A percentile compares a stretch with the other conserved stretches of the same genome.
Evolutionary conservation across 2,113 vertebrate species (phyloP).

Genomic region (Cyphomyrus discorhynchus): DNA sequence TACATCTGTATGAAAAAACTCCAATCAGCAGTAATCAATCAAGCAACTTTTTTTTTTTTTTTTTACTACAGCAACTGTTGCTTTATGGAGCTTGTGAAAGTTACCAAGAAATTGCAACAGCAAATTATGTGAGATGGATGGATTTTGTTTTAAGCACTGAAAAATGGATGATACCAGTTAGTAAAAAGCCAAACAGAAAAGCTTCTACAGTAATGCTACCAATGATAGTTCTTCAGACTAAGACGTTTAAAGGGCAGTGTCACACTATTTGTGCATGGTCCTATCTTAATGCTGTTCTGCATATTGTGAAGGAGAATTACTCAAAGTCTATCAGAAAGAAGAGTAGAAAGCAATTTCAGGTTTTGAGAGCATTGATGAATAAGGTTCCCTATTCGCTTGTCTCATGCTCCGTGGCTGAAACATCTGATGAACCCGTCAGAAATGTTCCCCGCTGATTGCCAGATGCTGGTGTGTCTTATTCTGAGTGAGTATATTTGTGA

Average conservation of each 20-base stretch:
- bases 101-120: neutral
- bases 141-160: neutral
- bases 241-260: neutral
- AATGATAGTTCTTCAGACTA: neutral
- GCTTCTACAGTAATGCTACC: neutral
- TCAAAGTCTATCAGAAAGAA: neutral
- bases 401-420: neutral
- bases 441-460: neutral
- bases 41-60: neutral
- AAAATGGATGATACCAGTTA: neutral
- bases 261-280: neutral
- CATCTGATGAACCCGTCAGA: constrained; percentile 17
- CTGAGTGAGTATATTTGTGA: neutral
- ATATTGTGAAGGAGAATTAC: neutral
- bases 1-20: neutral
- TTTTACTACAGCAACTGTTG: neutral
- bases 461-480: neutral
- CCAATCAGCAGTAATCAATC: neutral
- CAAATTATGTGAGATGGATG: neutral
- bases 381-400: neutral
- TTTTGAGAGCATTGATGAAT: neutral
- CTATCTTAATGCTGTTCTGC: neutral
- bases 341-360: neutral
- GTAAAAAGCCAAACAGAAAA: neutral
- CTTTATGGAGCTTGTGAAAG: neutral